These are phyloP conservation scores for Vespertilio murinus DNA, from an alignment of 2,797 vertebrate species.

Conservation along the genomic window DNA sequence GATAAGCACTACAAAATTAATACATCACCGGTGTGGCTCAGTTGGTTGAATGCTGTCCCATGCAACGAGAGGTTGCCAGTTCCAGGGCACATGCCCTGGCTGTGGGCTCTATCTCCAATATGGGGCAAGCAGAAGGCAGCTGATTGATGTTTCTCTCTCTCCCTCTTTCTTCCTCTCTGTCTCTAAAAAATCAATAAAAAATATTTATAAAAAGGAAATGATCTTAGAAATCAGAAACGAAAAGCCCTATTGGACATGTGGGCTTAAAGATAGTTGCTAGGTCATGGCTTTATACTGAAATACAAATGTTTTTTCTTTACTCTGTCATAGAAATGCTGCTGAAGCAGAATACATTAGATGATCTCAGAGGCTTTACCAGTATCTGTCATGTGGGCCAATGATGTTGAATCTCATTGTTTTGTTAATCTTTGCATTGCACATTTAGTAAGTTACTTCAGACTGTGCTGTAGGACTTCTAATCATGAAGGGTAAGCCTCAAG, in stretches of 20 bases:
- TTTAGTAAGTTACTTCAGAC: background rate
- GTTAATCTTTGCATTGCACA: background rate
- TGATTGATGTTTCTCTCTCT: background rate
- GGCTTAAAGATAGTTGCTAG: background rate
- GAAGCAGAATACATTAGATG: background rate
- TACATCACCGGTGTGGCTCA: background rate
- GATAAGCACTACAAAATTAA: background rate
- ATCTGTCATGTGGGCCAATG: background rate
- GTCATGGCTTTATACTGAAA: slow-evolving; percentile 1
- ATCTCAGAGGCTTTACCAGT: background rate
- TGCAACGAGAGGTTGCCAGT: background rate
- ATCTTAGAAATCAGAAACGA: slow-evolving; percentile 23
- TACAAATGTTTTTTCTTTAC: background rate
- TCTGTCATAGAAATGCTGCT: slow-evolving; percentile 5
- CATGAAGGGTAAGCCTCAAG: background rate
- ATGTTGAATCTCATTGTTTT: background rate
- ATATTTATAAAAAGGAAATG: background rate
- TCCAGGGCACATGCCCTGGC: background rate
- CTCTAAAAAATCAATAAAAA: background rate
- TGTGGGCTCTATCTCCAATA: background rate
- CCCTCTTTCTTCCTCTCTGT: background rate
- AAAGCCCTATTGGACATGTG: background rate
- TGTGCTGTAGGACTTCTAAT: background rate
- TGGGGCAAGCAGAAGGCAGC: background rate
- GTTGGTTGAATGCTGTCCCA: background rate